Base-by-base conservation (phyloP, 2,797 vertebrate genomes). In the Discoglossus pictus region DNA sequence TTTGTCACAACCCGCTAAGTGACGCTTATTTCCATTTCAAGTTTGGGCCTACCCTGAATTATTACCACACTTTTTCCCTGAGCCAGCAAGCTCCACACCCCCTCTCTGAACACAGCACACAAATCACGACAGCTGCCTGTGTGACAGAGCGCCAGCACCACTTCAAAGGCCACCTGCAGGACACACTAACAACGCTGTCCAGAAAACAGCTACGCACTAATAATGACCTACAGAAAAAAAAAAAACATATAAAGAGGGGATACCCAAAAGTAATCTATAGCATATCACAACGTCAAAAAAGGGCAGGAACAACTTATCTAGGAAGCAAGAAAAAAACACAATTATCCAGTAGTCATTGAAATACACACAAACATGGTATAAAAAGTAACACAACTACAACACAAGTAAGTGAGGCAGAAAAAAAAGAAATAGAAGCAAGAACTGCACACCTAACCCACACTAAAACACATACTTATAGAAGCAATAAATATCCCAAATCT, bases 81-180 rank as follows among this genome's bases (percentile, higher is more conserved):
- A 43, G 65, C 54, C 65, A 67, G 20, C 36, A 51, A 35, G 8
- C 15, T 53, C 58, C 59, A 61, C 67, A 62, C 67, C 58, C 58
- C 50, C 59, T 63, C 59, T 55, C 40, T 34, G 21, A 48, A 20
- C 67, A 61, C 13, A 53, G 46, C 58, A 44, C 65, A 42, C 50
- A 62, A 55, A 69, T 69, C 59, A 61, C 23, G 40, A 61, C 66
- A 69, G 66, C 58, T 61, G 58, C 51, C 40, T 53, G 66, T 20
- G 42, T 62, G 58, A 69, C 67, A 34, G 11, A 35, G 59, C 61
- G 59, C 51, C 67, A 69, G 20, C 27, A 40, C 51, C 34, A 55
- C 67, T 70, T 62, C 67, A 62, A 70, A 70, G 51, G 51, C 60
- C 43, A 56, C 59, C 67, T 62, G 51, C 59, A 56, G 59, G 59